Evolutionary conservation across 2,888 invertebrate species (phyloP), one percentile per base, ranked within the genome.

Genomic region (Agonopterix alstromeriana): DNA sequence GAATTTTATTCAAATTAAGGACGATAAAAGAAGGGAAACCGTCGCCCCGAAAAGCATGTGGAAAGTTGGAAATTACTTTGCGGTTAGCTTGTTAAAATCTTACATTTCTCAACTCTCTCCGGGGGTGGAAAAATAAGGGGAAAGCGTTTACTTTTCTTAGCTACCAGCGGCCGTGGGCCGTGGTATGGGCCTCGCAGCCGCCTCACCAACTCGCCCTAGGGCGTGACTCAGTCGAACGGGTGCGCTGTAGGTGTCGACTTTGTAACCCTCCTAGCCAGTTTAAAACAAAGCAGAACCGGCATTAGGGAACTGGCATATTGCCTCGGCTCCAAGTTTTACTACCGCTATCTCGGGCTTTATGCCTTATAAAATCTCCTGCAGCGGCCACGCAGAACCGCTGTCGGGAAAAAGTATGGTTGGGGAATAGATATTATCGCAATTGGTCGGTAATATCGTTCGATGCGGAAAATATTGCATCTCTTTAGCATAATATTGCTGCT

Each of bases 341-440:
- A 75, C 73, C 75, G 77, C 79, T 82, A 81, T 79, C 77, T 77
- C 74, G 66, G 71, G 71, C 70, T 84, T 84, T 82, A 84, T 82
- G 82, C 77, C 76, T 78, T 80, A 82, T 82, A 80, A 82, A 83
- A 80, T 73, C 73, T 77, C 70, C 67, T 70, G 67, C 71, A 63
- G 68, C 70, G 72, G 65, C 77, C 74, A 71, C 71, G 69, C 65
- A 58, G 63, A 70, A 70, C 61, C 55, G 66, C 70, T 67, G 63
- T 63, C 58, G 65, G 68, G 67, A 74, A 74, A 70, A 79, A 77
- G 71, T 76, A 76, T 65, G 62, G 68, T 65, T 60, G 63, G 56
- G 53, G 67, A 66, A 68, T 66, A 73, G 75, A 76, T 78, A 70
- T 70, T 69, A 77, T 46, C 73, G 66, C 72, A 68, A 75, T 76